Conservation (phyloP, 2,797 vertebrate species). For the Poeciliopsis presidionis region DNA sequence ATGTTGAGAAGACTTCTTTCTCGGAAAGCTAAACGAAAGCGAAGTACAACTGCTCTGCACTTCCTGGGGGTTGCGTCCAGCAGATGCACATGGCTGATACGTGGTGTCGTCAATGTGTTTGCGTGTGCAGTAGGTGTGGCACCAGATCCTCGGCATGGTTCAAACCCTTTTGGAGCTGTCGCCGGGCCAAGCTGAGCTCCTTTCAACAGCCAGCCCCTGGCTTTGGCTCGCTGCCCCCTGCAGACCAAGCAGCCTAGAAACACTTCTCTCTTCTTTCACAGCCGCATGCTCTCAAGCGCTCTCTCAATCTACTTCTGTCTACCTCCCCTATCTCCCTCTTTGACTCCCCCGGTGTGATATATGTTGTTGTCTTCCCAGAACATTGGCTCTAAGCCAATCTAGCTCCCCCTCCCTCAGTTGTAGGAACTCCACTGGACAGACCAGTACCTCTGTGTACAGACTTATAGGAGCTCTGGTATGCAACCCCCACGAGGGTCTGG, state of each 20-base stretch:
- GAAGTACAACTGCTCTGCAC: constrained; percentile 16
- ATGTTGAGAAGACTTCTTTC: constrained; percentile 6
- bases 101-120: not conserved
- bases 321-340: constrained; percentile 65
- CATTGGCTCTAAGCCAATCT: constrained; percentile 72
- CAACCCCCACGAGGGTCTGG: constrained; percentile 63
- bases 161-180: constrained; percentile 56
- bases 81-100: constrained; percentile 43
- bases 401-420: constrained; percentile 71
- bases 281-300: constrained; percentile 67
- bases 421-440: constrained; percentile 76
- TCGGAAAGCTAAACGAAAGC: constrained; percentile 22
- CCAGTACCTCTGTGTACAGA: constrained; percentile 71
- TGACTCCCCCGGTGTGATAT: constrained; percentile 78
- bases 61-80: constrained; percentile 23
- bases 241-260: constrained; percentile 69
- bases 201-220: constrained; percentile 63
- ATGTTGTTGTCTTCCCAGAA: constrained; percentile 84
- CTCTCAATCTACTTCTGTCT: constrained; percentile 62
- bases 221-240: constrained; percentile 70
- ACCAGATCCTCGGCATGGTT: constrained; percentile 33
- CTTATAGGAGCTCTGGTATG: constrained; percentile 80
- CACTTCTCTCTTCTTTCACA: constrained; percentile 68
- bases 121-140: constrained; percentile 46
- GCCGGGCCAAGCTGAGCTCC: constrained; percentile 63